Evolutionary conservation across 2,113 vertebrate genomes (phyloP), one percentile per base, ranked within the genome.

Genomic region (Ibidorhyncha struthersii): DNA sequence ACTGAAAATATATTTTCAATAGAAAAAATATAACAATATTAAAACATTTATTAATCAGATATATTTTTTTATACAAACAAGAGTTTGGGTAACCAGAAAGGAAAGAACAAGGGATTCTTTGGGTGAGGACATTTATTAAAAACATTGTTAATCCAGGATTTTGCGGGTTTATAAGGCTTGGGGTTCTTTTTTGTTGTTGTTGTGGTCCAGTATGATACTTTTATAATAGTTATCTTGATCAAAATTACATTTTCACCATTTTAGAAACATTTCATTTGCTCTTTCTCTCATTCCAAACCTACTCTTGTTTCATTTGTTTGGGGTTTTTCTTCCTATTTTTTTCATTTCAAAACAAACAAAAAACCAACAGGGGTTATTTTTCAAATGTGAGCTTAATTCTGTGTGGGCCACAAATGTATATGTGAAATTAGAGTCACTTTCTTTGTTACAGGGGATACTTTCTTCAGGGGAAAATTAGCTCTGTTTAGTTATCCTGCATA

Each of bases 21-120:
- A 96, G 92, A 92, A 96, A 95, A 72, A 97, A 77, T 89, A 88
- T 74, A 92, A 84, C 61, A 80, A 36, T 97, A 94, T 94, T 90
- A 90, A 97, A 96, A 94, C 95, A 94, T 97, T 92, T 98, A 98
- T 94, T 97, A 97, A 94, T 92, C 94, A 95, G 93, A 98, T 98
- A 89, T 98, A 98, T 98, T 98, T 98, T 98, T 98, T 98, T 98
- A 97, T 98, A 98, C 96, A 61, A 96, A 92, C 40, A 94, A 94
- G 72, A 86, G 89, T 96, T 93, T 97, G 96, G 70, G 84, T 97
- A 96, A 95, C 81, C 93, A 95, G 72, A 96, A 95, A 89, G 90
- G 74, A 96, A 94, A 95, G 91, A 96, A 67, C n/a, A 90, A 85
- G 61, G 38, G 59, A 81, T 93, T 90, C 71, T 67, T 81, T 93